Evolutionary conservation across 1,140 invertebrate genomes (phyloP).

Genomic region (Lucilia cuprina): DNA sequence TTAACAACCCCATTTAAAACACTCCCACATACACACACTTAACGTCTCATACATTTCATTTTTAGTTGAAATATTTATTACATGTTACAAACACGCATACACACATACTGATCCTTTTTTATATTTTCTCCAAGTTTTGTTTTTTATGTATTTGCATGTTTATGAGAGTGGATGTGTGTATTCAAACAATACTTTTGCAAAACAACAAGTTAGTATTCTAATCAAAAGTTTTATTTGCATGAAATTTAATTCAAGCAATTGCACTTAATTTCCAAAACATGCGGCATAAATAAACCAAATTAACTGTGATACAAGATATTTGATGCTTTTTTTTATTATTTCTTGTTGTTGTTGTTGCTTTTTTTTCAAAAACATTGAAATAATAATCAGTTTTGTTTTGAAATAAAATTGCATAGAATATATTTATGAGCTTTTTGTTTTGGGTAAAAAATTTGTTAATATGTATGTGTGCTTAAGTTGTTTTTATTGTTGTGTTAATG

Average conservation of each 20-base stretch:
- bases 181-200: neutral
- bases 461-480: too few species aligned
- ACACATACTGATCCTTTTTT: neutral
- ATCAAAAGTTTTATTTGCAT: conserved; percentile 42
- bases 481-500: too few species aligned
- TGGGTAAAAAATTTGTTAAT: too few species aligned
- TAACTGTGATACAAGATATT: conserved; percentile 21
- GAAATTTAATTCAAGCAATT: conserved; percentile 40
- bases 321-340: neutral
- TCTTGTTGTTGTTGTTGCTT: too few species aligned
- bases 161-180: neutral
- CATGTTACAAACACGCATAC: neutral
- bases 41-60: neutral
- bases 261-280: conserved; percentile 38
- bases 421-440: too few species aligned
- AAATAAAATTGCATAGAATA: neutral
- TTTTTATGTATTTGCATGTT: neutral
- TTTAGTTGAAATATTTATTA: neutral
- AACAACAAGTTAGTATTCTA: conserved; percentile 28
- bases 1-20: neutral
- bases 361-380: neutral
- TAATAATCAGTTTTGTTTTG: neutral
- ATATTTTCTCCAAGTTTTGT: neutral
- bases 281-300: conserved; percentile 26
- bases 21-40: neutral